Base-by-base conservation (phyloP, 1,140 invertebrate species). In the Berghia stephanieae region DNA sequence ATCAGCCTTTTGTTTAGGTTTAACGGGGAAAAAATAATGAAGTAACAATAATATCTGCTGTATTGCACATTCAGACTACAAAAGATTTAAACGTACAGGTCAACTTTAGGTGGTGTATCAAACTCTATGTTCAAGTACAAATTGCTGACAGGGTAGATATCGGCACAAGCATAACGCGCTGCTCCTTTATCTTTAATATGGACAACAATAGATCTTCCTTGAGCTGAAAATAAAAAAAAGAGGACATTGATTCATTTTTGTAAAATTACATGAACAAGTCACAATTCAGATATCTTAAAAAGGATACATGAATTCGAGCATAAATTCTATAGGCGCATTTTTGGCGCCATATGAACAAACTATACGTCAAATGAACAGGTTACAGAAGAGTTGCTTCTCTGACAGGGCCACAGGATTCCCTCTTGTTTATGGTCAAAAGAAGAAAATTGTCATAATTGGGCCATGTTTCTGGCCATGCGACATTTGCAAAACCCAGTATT, bases 151-250 rank as follows among this genome's bases (percentile, higher is more conserved):
- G 95, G 94, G 83, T 94, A 93, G 77, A 98, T 96, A 87, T 97
- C 97, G 60, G 96, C 95, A 88, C 96, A 98, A 16, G 95, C 95
- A 85, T 95, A 94, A 82, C 93, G 91, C 63, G 95, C 93, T 1
- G 88, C 86, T 10, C 92, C 92, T 68, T 92, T 91, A 81, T 96
- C 93, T 43, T 94, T 92, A 10, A 93, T 93, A 84, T 96, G 93
- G 69, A 98, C 93, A 0, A 98, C 93, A 81, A 98, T 93, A 3
- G 96, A 96, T 80, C 94, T 92, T 6, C 95, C 95, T 84, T 97
- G 90, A 1, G 96, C 95, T 27, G 92, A 93, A 68, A 82, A 43
- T 79, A 27, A 76, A 36, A 46, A n/a, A 34, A 16, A 4, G 63
- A 77, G 55, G 44, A 73, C 16, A 16, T 66, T 16, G 34, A 24